Evolutionary conservation across 2,797 vertebrate species (phyloP).

Genomic region (Labeo calbasu): DNA sequence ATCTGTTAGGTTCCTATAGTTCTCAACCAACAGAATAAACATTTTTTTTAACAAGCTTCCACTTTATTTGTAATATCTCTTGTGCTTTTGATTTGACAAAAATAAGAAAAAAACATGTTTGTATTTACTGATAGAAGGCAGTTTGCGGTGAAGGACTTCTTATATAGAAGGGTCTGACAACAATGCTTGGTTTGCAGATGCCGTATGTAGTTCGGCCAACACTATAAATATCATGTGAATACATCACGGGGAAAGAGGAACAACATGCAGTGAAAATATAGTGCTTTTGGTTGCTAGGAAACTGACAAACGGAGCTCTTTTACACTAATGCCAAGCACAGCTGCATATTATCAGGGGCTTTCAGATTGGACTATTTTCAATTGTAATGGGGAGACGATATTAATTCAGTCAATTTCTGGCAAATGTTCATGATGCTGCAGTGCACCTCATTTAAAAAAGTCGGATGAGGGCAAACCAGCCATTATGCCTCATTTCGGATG

Average conservation of each 20-base stretch:
- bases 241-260: slow-evolving; percentile 33
- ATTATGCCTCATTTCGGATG: slow-evolving; percentile 29
- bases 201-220: slow-evolving; percentile 20
- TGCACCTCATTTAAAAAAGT: slow-evolving; percentile 28
- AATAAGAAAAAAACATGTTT: neutral
- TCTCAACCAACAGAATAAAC: slow-evolving; percentile 9
- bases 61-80: neutral
- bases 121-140: neutral
- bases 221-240: slow-evolving; percentile 51
- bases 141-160: neutral
- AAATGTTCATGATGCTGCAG: slow-evolving; percentile 29
- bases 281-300: slow-evolving; percentile 59
- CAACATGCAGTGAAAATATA: slow-evolving; percentile 47
- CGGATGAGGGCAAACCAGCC: slow-evolving; percentile 21
- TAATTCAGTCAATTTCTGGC: slow-evolving; percentile 43
- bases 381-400: slow-evolving; percentile 38
- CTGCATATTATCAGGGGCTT: slow-evolving; percentile 44
- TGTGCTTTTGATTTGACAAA: neutral
- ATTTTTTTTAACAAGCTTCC: neutral
- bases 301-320: slow-evolving; percentile 49
- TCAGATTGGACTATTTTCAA: slow-evolving; percentile 40
- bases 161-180: slow-evolving; percentile 38
- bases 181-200: slow-evolving; percentile 44
- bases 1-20: neutral
- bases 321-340: slow-evolving; percentile 44